Conservation (phyloP, 2,113 vertebrate species). For the Takifugu flavidus region DNA sequence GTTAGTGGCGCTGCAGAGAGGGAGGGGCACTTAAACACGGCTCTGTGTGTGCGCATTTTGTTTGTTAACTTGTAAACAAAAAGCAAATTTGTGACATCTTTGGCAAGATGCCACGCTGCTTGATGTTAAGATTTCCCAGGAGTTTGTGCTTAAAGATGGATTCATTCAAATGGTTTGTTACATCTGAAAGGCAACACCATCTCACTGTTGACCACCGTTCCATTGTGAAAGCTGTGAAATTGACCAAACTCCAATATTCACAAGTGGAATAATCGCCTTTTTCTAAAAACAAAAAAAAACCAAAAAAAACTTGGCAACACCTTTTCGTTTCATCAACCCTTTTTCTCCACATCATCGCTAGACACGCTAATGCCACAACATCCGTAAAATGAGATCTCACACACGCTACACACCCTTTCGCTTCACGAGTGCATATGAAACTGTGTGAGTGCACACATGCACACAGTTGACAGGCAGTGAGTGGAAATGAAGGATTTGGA, state of each 20-base stretch:
- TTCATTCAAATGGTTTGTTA: constrained; percentile 38
- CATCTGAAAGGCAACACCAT: constrained; percentile 8
- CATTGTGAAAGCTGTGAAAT: constrained; percentile 4
- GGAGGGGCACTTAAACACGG: constrained; percentile 64
- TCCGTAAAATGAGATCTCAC: constrained; percentile 68
- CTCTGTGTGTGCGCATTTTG: constrained; percentile 57
- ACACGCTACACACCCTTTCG: constrained; percentile 44
- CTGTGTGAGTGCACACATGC: constrained; percentile 47
- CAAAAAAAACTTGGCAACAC: constrained; percentile 29
- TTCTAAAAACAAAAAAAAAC: constrained; percentile 19
- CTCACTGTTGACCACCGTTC: not conserved
- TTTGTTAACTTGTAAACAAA: constrained; percentile 72
- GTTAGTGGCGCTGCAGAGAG: constrained; percentile 60
- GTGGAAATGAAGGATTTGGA: constrained; percentile 79
- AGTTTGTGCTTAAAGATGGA: constrained; percentile 25
- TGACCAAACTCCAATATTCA: constrained; percentile 2
- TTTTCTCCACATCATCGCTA: constrained; percentile 36
- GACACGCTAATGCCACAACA: constrained; percentile 59
- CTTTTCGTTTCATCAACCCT: constrained; percentile 42
- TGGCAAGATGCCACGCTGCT: constrained; percentile 42
- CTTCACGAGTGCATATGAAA: constrained; percentile 41
- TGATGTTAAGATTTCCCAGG: constrained; percentile 37
- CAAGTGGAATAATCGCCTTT: constrained; percentile 23
- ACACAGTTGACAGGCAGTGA: constrained; percentile 72
- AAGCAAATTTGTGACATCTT: constrained; percentile 59